Evolutionary conservation across 1,140 invertebrate species (phyloP), one percentile per base, ranked within the genome.

Genomic region (Atta colombica): DNA sequence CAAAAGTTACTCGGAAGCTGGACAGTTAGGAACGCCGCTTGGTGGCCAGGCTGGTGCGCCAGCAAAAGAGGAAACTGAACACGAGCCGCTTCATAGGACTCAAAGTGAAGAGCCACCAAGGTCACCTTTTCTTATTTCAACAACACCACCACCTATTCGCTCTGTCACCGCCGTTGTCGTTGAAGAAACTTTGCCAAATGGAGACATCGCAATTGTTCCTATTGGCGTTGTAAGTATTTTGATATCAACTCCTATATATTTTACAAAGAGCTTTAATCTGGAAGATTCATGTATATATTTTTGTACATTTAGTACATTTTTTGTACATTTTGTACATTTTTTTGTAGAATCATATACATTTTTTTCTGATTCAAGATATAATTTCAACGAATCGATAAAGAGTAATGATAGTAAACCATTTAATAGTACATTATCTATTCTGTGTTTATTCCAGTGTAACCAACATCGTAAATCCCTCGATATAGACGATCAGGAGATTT

Each of bases 1-100:
- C 18, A 98, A 98, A 94, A 98, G 98, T 88, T 97, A 97, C 90
- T 98, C 98, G 1, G 98, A 98, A 95, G 97, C 97, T 31, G 97
- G 97, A 93, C 95, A 96, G 94, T 95, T 96, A 84, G 94, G 95
- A 0, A 94, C 92, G 58, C 94, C 95, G 12, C 85, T 95, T 25
- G 93, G 94, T 68, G 86, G 89, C 5, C 92, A 91, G 28, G 55
- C 77, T 45, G 77, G 82, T 0, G 61, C 88, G 10, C 25, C 65
- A 0, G 28, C 86, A 0, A 94, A 93, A 45, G 93, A 93, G 6
- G 93, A 93, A 88, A 93, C 94, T 39, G 97, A 97, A 45, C 98
- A 98, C 91, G 97, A 98, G 90, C 96, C 97, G 87, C 95, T 98
- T 53, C 97, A 98, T 89, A 96, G 98, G 90, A 98, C 98, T 5